phyloP scores from a whole-genome alignment of 2,888 invertebrate genomes.

The Diadegma fenestrale region DNA sequence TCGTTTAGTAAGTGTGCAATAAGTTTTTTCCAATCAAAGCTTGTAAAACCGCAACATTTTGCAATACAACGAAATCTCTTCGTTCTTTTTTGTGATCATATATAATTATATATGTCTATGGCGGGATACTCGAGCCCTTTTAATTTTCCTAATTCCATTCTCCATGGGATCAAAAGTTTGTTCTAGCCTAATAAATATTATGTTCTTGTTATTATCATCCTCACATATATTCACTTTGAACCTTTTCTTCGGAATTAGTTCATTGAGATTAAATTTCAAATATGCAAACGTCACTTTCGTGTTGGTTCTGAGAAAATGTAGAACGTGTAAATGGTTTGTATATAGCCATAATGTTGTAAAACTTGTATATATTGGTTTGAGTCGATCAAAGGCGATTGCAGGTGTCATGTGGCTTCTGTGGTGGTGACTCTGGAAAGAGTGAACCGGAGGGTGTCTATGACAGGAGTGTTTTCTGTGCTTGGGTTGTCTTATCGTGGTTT shows the following conservation, averaged over 20 bases:
- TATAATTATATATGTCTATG: not conserved
- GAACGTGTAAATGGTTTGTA: not conserved
- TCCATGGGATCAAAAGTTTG: not conserved
- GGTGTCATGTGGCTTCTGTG: conserved; percentile 57
- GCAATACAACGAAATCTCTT: not conserved
- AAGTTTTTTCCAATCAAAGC: conserved; percentile 37
- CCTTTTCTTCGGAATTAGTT: not conserved
- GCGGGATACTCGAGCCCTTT: not conserved
- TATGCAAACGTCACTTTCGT: not conserved
- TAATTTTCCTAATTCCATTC: not conserved
- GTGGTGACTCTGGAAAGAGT: conserved; percentile 44
- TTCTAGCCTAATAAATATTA: not conserved
- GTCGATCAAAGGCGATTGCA: conserved; percentile 29
- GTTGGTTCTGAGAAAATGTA: not conserved
- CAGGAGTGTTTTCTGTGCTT: conserved; percentile 27
- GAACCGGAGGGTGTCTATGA: conserved; percentile 38
- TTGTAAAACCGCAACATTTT: conserved; percentile 15
- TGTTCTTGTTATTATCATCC: not conserved
- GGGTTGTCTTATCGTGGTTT: conserved; percentile 58
- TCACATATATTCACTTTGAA: not conserved
- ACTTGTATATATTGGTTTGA: conserved; percentile 6
- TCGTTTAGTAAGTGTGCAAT: conserved; percentile 43
- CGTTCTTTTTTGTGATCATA: not conserved
- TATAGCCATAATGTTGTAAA: not conserved
- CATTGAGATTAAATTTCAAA: not conserved